Conservation (phyloP, 2,888 invertebrate genomes). For the Noctua janthe region DNA sequence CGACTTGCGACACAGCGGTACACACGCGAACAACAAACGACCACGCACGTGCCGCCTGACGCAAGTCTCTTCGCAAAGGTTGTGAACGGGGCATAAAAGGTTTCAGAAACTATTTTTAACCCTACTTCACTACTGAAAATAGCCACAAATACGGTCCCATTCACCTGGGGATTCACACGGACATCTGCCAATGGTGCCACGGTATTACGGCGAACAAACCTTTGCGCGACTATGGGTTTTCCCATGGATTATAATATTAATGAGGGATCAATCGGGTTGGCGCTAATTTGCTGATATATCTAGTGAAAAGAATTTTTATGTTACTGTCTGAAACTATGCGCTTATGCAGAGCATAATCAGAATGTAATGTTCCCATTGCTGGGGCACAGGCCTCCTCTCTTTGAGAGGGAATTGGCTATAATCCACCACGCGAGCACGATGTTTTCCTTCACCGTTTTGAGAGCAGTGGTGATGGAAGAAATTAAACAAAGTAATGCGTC, state of each 20-base stretch:
- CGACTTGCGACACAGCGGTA: not conserved
- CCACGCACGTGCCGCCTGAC: not conserved
- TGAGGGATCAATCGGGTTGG: not conserved
- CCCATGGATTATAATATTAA: not conserved
- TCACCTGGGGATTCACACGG: not conserved
- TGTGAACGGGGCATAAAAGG: not conserved
- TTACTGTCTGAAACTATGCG: not conserved
- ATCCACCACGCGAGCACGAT: too few relatives aligned
- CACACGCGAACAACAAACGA: not conserved
- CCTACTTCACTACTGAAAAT: not conserved
- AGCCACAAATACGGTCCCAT: not conserved
- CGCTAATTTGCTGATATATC: not conserved
- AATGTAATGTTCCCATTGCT: too few relatives aligned
- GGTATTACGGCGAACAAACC: not conserved
- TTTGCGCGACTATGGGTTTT: not conserved
- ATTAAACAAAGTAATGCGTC: too few relatives aligned
- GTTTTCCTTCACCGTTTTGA: too few relatives aligned
- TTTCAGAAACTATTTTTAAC: not conserved
- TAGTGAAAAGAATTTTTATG: not conserved
- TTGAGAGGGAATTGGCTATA: too few relatives aligned
- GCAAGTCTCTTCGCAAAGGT: not conserved
- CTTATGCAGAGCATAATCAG: too few relatives aligned
- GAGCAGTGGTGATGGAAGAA: too few relatives aligned
- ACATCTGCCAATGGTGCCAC: not conserved
- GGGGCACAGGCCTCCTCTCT: too few relatives aligned